These are phyloP conservation scores for Prorops nasuta DNA, from an alignment of 1,140 invertebrate species.

Conservation along the genomic window DNA sequence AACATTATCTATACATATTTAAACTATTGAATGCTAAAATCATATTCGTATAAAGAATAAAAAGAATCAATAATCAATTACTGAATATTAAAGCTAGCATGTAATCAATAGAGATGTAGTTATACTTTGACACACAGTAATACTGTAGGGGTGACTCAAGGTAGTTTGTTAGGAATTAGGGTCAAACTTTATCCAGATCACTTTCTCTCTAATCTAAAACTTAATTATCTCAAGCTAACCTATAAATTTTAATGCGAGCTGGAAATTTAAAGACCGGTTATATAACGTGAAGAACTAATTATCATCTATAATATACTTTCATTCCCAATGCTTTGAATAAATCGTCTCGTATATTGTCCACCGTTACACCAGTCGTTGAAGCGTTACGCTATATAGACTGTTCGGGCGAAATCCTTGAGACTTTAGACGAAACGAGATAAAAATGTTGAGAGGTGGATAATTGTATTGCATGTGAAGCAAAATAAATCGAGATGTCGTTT, in stretches of 20 bases:
- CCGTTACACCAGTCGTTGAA: slow-evolving; percentile 30
- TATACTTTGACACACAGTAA: slow-evolving; percentile 46
- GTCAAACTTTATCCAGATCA: slow-evolving; percentile 49
- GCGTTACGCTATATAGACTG: slow-evolving; percentile 11
- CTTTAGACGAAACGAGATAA: no score
- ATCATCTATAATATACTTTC: slow-evolving; percentile 32
- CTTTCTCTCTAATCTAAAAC: slow-evolving; percentile 49
- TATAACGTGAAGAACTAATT: slow-evolving; percentile 13
- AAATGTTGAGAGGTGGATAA: no score
- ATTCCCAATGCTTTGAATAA: slow-evolving; percentile 16
- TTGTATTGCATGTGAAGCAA: no score
- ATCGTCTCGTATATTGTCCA: slow-evolving; percentile 30
- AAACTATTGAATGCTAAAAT: slow-evolving; percentile 54
- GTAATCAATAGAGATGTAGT: slow-evolving; percentile 47
- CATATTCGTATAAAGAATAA: slow-evolving; percentile 49
- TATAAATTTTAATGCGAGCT: slow-evolving; percentile 22
- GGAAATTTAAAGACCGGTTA: slow-evolving; percentile 3
- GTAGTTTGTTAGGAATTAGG: slow-evolving; percentile 47
- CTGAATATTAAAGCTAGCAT: slow-evolving; percentile 49
- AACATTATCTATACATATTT: slow-evolving; percentile 55
- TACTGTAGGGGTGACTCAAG: slow-evolving; percentile 43
- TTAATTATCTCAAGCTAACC: slow-evolving; percentile 42
- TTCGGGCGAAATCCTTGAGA: no score
- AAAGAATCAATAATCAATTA: slow-evolving; percentile 47
- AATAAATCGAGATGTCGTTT: background rate